A percentile compares a stretch with the other conserved stretches of the same genome.
These are phyloP conservation scores for Tyto alba DNA, from an alignment of 2,113 vertebrate genomes.

Conservation along the genomic window DNA sequence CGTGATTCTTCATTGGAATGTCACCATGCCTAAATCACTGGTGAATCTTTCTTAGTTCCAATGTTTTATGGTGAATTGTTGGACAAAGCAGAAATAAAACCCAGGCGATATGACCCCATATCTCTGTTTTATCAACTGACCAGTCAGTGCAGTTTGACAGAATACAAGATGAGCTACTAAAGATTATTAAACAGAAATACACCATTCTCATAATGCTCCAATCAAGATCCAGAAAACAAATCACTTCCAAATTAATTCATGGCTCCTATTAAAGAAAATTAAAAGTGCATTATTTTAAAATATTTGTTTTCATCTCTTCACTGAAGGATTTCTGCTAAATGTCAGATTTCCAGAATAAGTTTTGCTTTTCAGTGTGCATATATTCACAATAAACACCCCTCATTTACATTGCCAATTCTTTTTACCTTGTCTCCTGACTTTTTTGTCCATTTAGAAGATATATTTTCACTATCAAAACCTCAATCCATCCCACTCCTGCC, in stretches of 20 bases:
- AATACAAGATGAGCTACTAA: neutral
- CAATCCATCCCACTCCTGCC: no score
- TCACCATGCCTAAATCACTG: neutral
- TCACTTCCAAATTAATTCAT: neutral
- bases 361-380: neutral
- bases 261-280: neutral
- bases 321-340: neutral
- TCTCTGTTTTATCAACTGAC: neutral
- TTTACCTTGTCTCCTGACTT: neutral
- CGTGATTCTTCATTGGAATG: neutral
- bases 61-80: neutral
- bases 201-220: neutral
- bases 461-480: neutral
- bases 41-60: neutral
- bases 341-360: neutral
- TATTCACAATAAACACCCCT: neutral
- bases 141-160: neutral
- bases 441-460: neutral
- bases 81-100: neutral
- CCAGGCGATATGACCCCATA: neutral
- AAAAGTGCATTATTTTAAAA: neutral
- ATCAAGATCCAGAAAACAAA: neutral
- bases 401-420: neutral
- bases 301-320: neutral
- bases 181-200: neutral